Percentiles rank a stretch among this genome's conserved stretches.
Evolutionary conservation across 2,888 invertebrate genomes (phyloP).

Genomic region (Sarcophaga subvicina): DNA sequence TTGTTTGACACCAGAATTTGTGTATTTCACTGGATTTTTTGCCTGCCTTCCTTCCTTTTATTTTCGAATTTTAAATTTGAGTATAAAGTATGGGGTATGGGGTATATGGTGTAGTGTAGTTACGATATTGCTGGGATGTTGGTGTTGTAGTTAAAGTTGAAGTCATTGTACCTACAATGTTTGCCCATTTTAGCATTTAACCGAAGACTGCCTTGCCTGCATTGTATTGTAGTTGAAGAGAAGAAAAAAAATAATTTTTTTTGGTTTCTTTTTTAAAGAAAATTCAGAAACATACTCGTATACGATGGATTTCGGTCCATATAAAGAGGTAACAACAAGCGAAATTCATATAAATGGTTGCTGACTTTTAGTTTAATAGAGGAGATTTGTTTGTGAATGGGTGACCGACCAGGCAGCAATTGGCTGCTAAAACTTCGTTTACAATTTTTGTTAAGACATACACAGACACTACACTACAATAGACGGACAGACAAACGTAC

Average conservation of each 20-base stretch:
- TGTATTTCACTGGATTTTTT: constrained; percentile 62
- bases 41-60: constrained; percentile 14
- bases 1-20: constrained; percentile 79
- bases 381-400: constrained; percentile 14
- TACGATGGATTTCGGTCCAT: constrained; percentile 5
- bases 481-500: constrained; percentile 12
- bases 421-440: no score
- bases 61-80: constrained; percentile 69
- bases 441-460: no score
- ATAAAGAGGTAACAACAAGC: constrained; percentile 59
- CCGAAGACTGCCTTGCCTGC: not conserved
- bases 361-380: constrained; percentile 40
- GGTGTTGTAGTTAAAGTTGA: not conserved
- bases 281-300: not conserved
- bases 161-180: constrained; percentile 57
- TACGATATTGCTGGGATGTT: no score
- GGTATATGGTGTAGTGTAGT: not conserved
- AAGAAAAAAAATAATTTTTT: constrained; percentile 28
- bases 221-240: constrained; percentile 49
- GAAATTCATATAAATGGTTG: constrained; percentile 57
- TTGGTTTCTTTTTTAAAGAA: constrained; percentile 7
- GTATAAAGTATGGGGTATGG: not conserved
- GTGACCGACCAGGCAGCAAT: constrained; percentile 35
- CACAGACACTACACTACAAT: not conserved
- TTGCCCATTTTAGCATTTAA: constrained; percentile 64